Evolutionary conservation across 2,888 invertebrate genomes (phyloP), one percentile per base, ranked within the genome.

Genomic region (Orthosia gracilis): DNA sequence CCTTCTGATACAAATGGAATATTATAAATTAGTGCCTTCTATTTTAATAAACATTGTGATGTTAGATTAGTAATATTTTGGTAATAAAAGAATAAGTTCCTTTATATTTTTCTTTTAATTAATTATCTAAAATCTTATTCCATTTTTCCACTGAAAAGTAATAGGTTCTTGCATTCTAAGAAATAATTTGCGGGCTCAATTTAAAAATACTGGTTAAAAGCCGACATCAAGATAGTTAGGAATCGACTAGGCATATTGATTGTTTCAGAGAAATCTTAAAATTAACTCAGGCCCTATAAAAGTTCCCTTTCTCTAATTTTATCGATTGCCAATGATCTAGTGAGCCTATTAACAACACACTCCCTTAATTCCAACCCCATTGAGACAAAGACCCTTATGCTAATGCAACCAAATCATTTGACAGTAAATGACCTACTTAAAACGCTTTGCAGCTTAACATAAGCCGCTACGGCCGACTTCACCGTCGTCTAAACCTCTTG

Each of bases 401-500:
- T 94, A 94, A 95, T 94, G 89, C 89, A 88, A 69, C 90, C 91
- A 93, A 92, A 92, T 91, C 88, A 89, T 92, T 86, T 85, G 83
- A 64, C 89, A 87, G 88, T 91, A 91, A 94, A 93, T 93, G 93
- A 93, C 94, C 94, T 92, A 93, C 92, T 94, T 94, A 91, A 86
- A 89, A 71, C 49, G 82, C 85, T 85, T 82, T 87, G 85, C 73
- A 89, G 88, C 86, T 84, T 82, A 74, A 64, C 71, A 67, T 84
- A 83, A 76, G 88, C 91, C 90, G 91, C 87, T 72, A 31, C 59
- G 84, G 78, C 84, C 73, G 76, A 80, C 85, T 82, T 13, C 80
- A 90, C 88, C 77, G 65, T 75, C 21, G 17, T 50, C 21, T 76
- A 79, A 85, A 87, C 18, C 78, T 26, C 45, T 58, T 61, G 71